These are phyloP conservation scores for Probosciger aterrimus DNA, from an alignment of 2,113 vertebrate genomes.

Conservation along the genomic window DNA sequence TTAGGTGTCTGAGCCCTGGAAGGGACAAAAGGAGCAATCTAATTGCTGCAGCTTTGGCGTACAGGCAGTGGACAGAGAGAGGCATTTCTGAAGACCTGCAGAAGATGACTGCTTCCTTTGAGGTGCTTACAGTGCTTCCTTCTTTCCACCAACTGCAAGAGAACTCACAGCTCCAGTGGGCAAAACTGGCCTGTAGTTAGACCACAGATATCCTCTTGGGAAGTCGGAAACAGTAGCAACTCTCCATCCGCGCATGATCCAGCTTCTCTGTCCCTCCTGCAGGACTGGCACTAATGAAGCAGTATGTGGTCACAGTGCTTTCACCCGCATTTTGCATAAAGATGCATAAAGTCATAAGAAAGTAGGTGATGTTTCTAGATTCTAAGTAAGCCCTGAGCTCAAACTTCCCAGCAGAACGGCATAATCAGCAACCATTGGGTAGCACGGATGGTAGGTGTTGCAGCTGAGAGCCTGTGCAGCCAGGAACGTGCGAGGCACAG, in stretches of 20 bases:
- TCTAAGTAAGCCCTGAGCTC: conserved; percentile 20
- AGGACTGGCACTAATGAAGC: background rate
- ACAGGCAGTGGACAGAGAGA: background rate
- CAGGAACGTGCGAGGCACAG: background rate
- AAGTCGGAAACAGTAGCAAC: background rate
- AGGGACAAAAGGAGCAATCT: background rate
- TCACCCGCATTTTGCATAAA: conserved; percentile 41
- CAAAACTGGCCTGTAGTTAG: background rate
- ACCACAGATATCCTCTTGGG: background rate
- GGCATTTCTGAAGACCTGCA: background rate
- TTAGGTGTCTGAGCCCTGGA: background rate
- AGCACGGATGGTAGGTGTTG: background rate
- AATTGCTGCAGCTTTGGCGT: background rate
- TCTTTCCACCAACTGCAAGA: background rate
- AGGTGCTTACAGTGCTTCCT: background rate
- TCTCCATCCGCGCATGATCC: background rate
- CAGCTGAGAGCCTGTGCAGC: background rate
- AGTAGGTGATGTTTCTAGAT: conserved; percentile 33
- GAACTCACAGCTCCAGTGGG: background rate
- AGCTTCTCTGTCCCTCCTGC: background rate
- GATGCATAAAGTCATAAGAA: background rate
- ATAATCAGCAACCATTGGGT: background rate
- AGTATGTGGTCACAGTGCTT: background rate
- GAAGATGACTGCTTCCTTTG: background rate
- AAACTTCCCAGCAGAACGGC: background rate